Base-by-base conservation (phyloP, 2,113 vertebrate species). In the Amphiprion percula region DNA sequence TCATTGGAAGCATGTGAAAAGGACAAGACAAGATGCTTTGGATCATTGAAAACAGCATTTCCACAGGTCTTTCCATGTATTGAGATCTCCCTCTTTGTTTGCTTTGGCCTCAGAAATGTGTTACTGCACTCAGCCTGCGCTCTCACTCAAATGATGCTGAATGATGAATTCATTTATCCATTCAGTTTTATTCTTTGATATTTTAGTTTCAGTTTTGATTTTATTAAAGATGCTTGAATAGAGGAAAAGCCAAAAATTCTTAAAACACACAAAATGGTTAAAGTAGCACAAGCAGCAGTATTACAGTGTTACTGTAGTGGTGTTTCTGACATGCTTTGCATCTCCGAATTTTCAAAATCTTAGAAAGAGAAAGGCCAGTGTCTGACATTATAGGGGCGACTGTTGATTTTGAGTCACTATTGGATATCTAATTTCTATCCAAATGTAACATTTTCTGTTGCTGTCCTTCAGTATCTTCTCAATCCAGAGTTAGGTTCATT, bases 1-100 rank as follows among this genome's bases (percentile, higher is more conserved):
- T 95, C 94, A 95, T 95, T 93, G 91, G 87, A 86, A 89, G 83
- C 91, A 79, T 86, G 91, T 86, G 93, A 92, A 94, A 94, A 94
- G 91, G 92, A 95, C 92, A 93, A 94, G 92, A 94, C 91, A 83
- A 93, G 91, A 92, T 94, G 92, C 92, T 90, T 87, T 87, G 88
- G 92, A 92, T 94, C 88, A 93, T 94, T 93, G 93, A 88, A 94
- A 93, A 91, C 88, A 94, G 81, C 93, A 76, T 90, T 81, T 88
- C 80, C 88, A 84, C 75, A 68, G 88, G 81, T 91, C 85, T 85
- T 28, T 74, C 83, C 82, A 65, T 80, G 85, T 75, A 66, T 79
- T 83, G 77, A 68, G 77, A 69, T 66, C 74, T 79, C 66, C 58
- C 17, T 74, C 69, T 80, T 74, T 84, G 83, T 82, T 84, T 88